Evolutionary conservation across 1,140 invertebrate species (phyloP).

Genomic region (Apis laboriosa): DNA sequence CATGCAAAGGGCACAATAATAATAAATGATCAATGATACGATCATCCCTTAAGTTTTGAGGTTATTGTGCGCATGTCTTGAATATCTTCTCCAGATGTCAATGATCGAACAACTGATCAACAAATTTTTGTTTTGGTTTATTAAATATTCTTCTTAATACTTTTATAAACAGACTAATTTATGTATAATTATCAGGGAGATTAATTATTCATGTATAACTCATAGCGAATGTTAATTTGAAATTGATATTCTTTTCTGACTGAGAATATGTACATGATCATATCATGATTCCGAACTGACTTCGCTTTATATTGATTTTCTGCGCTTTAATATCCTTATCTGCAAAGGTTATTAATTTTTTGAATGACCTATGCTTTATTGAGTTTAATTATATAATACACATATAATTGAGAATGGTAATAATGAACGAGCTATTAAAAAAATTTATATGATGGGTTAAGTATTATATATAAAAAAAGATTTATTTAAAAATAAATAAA

Average conservation of each 20-base stretch:
- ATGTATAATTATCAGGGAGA: background rate
- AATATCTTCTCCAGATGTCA: background rate
- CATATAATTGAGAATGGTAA: background rate
- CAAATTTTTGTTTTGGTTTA: background rate
- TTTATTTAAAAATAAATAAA: background rate
- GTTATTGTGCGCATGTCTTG: conserved; percentile 18
- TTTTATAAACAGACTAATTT: background rate
- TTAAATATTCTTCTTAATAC: background rate
- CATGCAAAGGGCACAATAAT: conserved; percentile 23
- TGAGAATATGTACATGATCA: background rate
- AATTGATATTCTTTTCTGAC: background rate
- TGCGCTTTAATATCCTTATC: conserved; percentile 3
- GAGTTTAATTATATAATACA: too few relatives aligned
- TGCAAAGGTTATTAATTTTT: conserved; percentile 22
- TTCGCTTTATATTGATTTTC: conserved; percentile 59
- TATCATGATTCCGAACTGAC: conserved; percentile 3
- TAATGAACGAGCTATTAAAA: background rate
- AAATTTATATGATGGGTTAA: background rate
- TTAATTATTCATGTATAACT: background rate
- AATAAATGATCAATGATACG: conserved; percentile 6
- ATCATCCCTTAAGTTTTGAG: conserved; percentile 25
- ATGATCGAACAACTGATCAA: conserved; percentile 34
- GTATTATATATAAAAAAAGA: background rate
- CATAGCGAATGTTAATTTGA: background rate
- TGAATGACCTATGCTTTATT: background rate